These are phyloP conservation scores for Anticlea derivata DNA, from an alignment of 2,888 invertebrate genomes.

Conservation along the genomic window DNA sequence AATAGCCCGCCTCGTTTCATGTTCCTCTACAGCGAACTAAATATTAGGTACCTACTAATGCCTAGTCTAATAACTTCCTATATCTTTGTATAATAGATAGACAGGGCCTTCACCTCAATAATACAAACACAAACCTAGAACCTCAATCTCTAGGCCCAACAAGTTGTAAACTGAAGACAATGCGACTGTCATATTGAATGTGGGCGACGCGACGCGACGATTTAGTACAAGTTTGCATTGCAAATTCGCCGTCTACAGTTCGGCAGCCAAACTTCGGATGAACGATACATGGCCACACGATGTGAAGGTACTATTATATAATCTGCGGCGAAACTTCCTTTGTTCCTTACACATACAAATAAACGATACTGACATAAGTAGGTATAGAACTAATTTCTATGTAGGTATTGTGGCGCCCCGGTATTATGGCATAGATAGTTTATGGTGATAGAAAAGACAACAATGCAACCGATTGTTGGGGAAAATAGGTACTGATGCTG, in stretches of 20 bases:
- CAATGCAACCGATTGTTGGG: background rate
- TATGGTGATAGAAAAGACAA: slow-evolving; percentile 36
- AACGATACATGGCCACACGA: slow-evolving; percentile 64
- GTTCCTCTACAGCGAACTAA: no score
- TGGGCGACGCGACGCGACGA: slow-evolving; percentile 60
- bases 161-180: no score
- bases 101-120: no score
- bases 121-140: no score
- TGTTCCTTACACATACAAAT: slow-evolving; percentile 63
- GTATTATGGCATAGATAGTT: slow-evolving; percentile 36
- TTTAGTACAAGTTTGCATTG: slow-evolving; percentile 57
- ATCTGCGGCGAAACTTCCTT: slow-evolving; percentile 64
- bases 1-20: no score
- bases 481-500: no score
- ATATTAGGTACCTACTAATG: no score
- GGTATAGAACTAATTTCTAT: slow-evolving; percentile 29
- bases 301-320: slow-evolving; percentile 11
- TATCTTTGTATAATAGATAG: no score
- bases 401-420: slow-evolving; percentile 47
- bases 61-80: no score
- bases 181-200: no score
- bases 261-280: slow-evolving; percentile 58
- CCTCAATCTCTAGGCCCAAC: no score
- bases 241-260: slow-evolving; percentile 65
- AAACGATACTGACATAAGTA: slow-evolving; percentile 9